Base-by-base conservation (phyloP, 1,140 invertebrate species). In the Plutomurus gul region DNA sequence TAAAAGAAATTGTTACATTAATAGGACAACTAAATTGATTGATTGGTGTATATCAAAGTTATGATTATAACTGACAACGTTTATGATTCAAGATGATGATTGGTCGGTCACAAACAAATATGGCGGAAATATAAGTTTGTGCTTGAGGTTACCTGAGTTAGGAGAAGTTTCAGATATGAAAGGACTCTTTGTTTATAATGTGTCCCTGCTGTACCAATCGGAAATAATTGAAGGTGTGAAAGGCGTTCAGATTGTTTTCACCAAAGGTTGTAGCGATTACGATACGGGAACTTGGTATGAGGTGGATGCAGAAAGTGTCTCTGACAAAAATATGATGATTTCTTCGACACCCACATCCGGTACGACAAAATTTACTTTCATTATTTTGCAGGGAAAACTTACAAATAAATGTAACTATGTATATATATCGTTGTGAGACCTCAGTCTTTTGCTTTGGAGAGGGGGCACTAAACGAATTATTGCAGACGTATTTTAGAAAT, bases 171-270 rank as follows among this genome's bases (percentile, higher is more conserved):
- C 56, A 16, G 76, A 70, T 13, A 71, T 30, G 5, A 20, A 46
- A 46, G 76, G 76, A n/a, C 22, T 77, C 10, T 77, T 70, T 47
- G 46, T 71, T 43, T 77, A 77, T 27, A 77, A 77, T 46, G 56
- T 77, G 1, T 77, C 76, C 0, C 22, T 77, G 6, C 27, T 77
- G 20, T 39, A 40, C 13, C n/a, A 65, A 18, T 1, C 18, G 16
- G 22, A 73, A 40, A 47, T n/a, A 8, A 6, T 37, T 5, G 40
- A 46, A 11, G 37, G 16, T 30, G 16, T 4, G 18, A 18, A 49
- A 25, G 51, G 60, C n/a, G 5, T 77, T 4, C 56, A 77, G 20
- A 22, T 70, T 7, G 18, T 13, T 10, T 43, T 77, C 18, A 43
- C 16, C 3, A 33, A 43, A 27, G 60, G 56, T 3, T 77, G 76